phyloP scores from a whole-genome alignment of 35 echinoderm and acorn worm genomes.

The Stichopus chloronotus region DNA sequence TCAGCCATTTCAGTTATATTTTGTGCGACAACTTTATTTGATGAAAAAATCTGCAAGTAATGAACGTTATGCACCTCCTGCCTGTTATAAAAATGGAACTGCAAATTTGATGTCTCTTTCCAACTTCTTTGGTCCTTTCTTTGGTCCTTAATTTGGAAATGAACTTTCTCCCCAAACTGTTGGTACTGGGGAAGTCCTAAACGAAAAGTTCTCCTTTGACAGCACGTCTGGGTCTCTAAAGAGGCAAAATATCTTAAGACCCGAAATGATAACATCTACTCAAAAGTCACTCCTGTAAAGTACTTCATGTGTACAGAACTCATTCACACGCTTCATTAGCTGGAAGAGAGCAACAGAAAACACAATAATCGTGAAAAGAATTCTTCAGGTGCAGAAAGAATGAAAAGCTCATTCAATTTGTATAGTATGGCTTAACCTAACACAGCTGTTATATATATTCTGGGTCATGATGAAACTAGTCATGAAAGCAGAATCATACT shows the following conservation, averaged over 20 bases:
- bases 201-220: background rate
- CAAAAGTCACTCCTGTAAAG: background rate
- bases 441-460: no score
- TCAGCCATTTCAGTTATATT: slow-evolving; percentile 61
- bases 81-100: background rate
- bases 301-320: no score
- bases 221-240: background rate
- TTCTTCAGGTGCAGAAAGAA: no score
- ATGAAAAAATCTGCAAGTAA: background rate
- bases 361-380: no score
- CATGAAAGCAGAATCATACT: no score
- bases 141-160: background rate
- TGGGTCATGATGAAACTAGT: no score
- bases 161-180: background rate
- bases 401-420: no score
- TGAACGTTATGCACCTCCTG: background rate
- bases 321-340: no score
- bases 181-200: background rate
- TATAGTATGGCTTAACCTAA: no score
- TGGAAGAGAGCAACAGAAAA: no score
- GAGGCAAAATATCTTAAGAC: background rate
- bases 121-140: background rate
- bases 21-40: background rate
- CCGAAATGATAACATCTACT: background rate
- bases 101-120: background rate